Base-by-base conservation (phyloP, 2,888 invertebrate genomes). In the Cerceris rybyensis region DNA sequence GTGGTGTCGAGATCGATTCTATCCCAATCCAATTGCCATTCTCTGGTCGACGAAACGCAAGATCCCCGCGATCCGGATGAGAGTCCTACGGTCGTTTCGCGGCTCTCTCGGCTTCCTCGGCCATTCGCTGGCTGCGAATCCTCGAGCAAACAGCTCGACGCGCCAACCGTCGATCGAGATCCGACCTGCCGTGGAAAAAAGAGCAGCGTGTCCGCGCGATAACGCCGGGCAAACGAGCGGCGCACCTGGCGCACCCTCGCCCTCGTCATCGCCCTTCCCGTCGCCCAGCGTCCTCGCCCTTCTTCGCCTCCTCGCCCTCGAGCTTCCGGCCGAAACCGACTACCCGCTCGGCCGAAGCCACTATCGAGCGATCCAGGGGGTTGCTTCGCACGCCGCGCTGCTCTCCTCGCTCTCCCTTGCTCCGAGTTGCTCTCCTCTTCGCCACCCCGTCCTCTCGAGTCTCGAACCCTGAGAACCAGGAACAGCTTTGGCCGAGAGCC, bases 321-420 rank as follows among this genome's bases (percentile, higher is more conserved):
- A 4, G 28, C 28, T 28, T 28, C 28, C 28, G 28, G 28, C 28
- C 28, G 28, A 28, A 28, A 28, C 28, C 28, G 28, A 28, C 28
- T 28, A 28, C 28, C 59, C 86, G 13, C 84, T 87, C 88, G 90
- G 90, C 90, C 90, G 90, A 87, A 91, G 88, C 88, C 88, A 89
- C 90, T 91, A 91, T 91, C 90, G 90, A 91, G 88, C 88, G 88
- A 86, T 90, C 28, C 28, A 28, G 28, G 28, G 28, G 28, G 28
- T 28, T 2, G 28, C 28, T 28, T 28, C 28, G 28, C 28, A 28
- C 28, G 28, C 28, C 28, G 28, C 28, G 87, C 84, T 81, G 86
- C 87, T 46, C 11, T 46, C 46, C 11, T 11, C 46, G 46, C 46
- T 46, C 46, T 88, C 28, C 85, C 82, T 80, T 80, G 72, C 50